These are phyloP conservation scores for Intellagama lesueurii DNA, from an alignment of 2,797 vertebrate species.

Conservation along the genomic window DNA sequence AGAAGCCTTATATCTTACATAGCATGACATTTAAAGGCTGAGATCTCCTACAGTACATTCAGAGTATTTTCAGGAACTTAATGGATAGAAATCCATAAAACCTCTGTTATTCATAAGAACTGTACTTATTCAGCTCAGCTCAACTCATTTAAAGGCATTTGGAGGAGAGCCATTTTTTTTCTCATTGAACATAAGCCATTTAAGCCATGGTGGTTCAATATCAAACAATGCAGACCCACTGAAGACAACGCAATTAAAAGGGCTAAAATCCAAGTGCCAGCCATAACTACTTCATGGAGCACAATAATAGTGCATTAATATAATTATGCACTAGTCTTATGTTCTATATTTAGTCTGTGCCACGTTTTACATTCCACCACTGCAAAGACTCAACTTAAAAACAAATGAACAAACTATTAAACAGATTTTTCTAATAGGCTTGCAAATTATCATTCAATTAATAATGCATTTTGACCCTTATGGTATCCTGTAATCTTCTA, in stretches of 20 bases:
- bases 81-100: conserved; percentile 22
- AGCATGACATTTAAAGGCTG: neutral
- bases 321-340: conserved; percentile 21
- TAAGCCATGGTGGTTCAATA: conserved; percentile 7
- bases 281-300: conserved; percentile 23
- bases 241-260: conserved; percentile 18
- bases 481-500: conserved; percentile 11
- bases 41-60: conserved; percentile 6
- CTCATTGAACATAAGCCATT: conserved; percentile 11
- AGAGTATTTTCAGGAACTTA: conserved; percentile 24
- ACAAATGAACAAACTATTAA: conserved; percentile 25
- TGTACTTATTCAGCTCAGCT: conserved; percentile 4
- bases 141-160: conserved; percentile 4
- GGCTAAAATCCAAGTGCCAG: conserved; percentile 17
- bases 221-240: conserved; percentile 18
- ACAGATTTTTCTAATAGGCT: conserved; percentile 43
- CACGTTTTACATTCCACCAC: neutral
- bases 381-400: conserved; percentile 17
- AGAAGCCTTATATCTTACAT: conserved; percentile 21
- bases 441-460: conserved; percentile 66
- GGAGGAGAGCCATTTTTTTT: neutral
- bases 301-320: conserved; percentile 11
- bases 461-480: conserved; percentile 59
- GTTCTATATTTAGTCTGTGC: conserved; percentile 7
- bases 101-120: neutral